Evolutionary conservation across 2,797 vertebrate genomes (phyloP).

Genomic region (Coregonus sp.): DNA sequence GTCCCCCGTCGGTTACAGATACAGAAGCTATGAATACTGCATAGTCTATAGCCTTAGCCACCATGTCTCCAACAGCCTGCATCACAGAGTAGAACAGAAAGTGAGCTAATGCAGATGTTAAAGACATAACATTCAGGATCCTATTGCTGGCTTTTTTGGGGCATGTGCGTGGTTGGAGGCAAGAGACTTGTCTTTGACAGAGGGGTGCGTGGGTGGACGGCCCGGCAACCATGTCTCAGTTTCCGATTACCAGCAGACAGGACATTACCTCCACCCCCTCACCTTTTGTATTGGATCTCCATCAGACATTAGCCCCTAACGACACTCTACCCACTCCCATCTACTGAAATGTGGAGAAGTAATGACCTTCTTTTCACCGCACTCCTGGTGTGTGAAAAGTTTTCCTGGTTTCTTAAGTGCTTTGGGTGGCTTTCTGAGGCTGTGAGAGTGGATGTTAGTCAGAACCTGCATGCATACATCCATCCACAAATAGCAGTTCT

Average conservation of each 20-base stretch:
- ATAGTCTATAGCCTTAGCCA: neutral
- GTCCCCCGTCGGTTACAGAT: no score
- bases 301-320: constrained; percentile 19
- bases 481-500: neutral
- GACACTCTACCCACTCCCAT: neutral
- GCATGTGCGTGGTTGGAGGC: neutral
- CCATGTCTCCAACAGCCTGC: neutral
- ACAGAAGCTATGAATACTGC: neutral
- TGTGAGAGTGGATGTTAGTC: neutral
- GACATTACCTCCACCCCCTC: constrained; percentile 1
- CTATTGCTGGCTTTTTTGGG: neutral
- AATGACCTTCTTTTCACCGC: neutral
- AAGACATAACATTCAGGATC: neutral
- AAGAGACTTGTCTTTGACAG: neutral
- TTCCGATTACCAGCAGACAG: constrained; percentile 41
- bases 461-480: neutral
- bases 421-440: neutral
- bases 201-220: constrained; percentile 23
- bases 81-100: neutral
- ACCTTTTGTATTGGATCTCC: constrained; percentile 16
- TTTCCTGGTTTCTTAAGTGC: neutral
- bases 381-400: no score
- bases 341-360: neutral
- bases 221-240: constrained; percentile 25
- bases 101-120: neutral